Evolutionary conservation across 2,888 invertebrate species (phyloP), one percentile per base, ranked within the genome.

Genomic region (Therioaphis trifolii): DNA sequence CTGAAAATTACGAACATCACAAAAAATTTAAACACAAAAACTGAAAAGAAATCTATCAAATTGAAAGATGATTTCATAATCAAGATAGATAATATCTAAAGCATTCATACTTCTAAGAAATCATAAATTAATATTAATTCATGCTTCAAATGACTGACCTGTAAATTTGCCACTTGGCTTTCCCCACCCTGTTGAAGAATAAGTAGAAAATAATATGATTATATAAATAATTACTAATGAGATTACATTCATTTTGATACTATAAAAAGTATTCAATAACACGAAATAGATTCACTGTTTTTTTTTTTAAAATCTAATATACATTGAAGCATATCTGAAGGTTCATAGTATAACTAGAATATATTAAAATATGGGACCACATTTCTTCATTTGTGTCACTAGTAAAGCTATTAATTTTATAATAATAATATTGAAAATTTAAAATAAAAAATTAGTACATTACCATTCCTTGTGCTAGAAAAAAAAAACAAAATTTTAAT

Each of bases 381-480:
- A n/a, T 52, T 18, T 61, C 7, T 15, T 5, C 4, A n/a, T n/a
- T n/a, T 29, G 0, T 27, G 12, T 46, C 46, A 66, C 14, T 49
- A 63, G 9, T 21, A 49, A 77, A 12, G 0, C 4, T 35, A 43
- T 4, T 18, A 40, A 43, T 58, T 27, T 58, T 24, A 27, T 35
- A n/a, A 24, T 21, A 68, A 21, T 15, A 49, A 49, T 15, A 66
- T 29, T 49, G 14, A 15, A 66, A 52, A 3, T 46, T 29, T 76
- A 75, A 75, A 68, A 55, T 40, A 55, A 9, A 24, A 71, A 72
- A 52, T 74, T 49, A 18, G 74, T 82, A 82, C 82, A 82, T 82
- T 82, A 82, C 82, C 82, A 82, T 82, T 72, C 82, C 82, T 82
- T 63, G 82, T 27, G 63, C 82, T 82, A 63, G 2, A 82, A 74